Conservation (phyloP, 2,113 vertebrate species). For the Melanerpes formicivorus region DNA sequence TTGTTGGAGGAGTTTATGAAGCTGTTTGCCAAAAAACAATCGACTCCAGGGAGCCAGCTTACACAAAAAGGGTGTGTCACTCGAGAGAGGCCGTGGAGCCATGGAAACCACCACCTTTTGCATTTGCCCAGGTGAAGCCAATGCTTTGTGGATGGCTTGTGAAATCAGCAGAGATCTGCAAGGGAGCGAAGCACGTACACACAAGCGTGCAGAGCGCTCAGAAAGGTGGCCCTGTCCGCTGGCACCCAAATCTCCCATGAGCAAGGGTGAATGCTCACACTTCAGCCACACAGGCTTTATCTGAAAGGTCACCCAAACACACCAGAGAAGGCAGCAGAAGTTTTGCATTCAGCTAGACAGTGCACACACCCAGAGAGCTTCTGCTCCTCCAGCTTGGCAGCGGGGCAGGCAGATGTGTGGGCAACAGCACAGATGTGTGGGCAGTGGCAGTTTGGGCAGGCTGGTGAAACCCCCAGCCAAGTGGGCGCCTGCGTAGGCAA, state of each 20-base stretch:
- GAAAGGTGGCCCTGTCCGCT: accelerated
- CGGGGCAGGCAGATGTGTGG: too few species aligned
- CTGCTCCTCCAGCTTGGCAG: accelerated
- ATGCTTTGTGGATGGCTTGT: conserved; percentile 43
- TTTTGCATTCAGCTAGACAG: background rate
- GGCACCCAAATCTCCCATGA: accelerated
- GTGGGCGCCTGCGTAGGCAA: accelerated
- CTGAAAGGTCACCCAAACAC: background rate
- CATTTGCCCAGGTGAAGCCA: conserved; percentile 74
- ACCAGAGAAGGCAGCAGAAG: accelerated
- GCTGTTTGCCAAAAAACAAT: conserved; percentile 81
- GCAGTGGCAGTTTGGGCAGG: too few species aligned
- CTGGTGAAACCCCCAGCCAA: background rate
- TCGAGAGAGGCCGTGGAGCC: conserved; percentile 66
- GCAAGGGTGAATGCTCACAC: background rate
- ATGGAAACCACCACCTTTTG: conserved; percentile 80
- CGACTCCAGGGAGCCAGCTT: conserved; percentile 78
- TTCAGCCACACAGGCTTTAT: accelerated
- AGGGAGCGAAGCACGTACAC: background rate
- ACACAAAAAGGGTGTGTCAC: conserved; percentile 82
- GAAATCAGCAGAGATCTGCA: conserved; percentile 37
- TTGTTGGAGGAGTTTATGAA: conserved; percentile 80
- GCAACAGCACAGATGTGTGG: too few species aligned
- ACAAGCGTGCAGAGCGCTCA: background rate
- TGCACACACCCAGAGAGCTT: accelerated